phyloP scores from a whole-genome alignment of 2,797 vertebrate genomes.

The Schizopygopsis pylzovi region DNA sequence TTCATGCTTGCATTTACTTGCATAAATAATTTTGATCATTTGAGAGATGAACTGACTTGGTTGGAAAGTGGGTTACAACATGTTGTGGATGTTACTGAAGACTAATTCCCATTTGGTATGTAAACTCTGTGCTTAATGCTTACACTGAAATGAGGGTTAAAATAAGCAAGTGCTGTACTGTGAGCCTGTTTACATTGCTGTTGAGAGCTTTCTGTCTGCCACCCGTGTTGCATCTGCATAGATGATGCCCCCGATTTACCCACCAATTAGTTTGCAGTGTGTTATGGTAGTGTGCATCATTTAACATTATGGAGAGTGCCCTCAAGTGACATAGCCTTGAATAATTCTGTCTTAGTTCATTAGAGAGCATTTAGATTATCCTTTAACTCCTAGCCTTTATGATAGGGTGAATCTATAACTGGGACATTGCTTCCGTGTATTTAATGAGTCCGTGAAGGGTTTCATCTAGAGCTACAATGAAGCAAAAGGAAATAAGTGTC shows the following conservation, averaged over 20 bases:
- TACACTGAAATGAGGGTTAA: conserved; percentile 6
- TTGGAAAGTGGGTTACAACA: conserved; percentile 38
- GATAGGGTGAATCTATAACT: conserved; percentile 53
- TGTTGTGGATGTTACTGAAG: conserved; percentile 39
- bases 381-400: conserved; percentile 51
- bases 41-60: conserved; percentile 30
- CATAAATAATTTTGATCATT: conserved; percentile 30
- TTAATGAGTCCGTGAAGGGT: conserved; percentile 27
- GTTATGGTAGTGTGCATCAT: not conserved
- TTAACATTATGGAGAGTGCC: not conserved
- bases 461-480: conserved; percentile 5
- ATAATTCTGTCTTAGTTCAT: conserved; percentile 46
- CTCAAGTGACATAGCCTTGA: not conserved
- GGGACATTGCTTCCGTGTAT: conserved; percentile 16
- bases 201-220: conserved; percentile 10
- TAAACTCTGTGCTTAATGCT: conserved; percentile 11
- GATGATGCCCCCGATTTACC: not conserved
- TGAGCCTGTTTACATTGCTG: conserved; percentile 15
- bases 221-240: not conserved
- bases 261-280: not conserved
- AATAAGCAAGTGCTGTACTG: conserved; percentile 11
- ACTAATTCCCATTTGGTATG: conserved; percentile 19
- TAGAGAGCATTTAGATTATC: conserved; percentile 55
- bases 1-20: conserved; percentile 27
- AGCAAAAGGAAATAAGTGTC: not conserved